phyloP scores from a whole-genome alignment of 2,113 vertebrate species.

The Probosciger aterrimus region DNA sequence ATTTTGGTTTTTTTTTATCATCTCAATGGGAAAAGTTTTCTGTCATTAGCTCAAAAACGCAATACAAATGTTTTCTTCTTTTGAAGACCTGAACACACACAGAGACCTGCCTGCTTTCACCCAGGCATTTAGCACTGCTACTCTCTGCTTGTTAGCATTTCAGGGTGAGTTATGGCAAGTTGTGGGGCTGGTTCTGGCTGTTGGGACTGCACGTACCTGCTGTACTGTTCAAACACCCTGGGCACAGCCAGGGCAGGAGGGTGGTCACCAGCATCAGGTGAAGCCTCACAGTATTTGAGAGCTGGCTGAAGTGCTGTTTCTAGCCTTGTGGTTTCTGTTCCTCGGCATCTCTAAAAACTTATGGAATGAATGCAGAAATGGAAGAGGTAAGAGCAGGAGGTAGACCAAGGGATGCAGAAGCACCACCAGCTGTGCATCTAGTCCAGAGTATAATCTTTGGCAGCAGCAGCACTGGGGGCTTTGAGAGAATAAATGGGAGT shows the following conservation, averaged over 20 bases:
- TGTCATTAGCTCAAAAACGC: background rate
- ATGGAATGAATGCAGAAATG: background rate
- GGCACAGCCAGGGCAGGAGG: background rate
- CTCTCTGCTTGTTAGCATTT: background rate
- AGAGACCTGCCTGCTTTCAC: background rate
- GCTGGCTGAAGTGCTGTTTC: background rate
- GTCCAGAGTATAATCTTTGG: background rate
- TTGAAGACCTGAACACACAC: background rate
- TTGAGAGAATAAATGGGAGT: background rate
- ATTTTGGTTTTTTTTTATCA: background rate
- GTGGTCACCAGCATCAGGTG: background rate
- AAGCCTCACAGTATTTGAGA: background rate
- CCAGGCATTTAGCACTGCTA: background rate
- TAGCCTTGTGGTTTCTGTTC: background rate
- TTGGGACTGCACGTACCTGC: background rate
- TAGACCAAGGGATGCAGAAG: background rate
- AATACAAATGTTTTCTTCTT: background rate
- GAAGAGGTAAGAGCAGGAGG: background rate
- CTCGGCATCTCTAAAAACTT: background rate
- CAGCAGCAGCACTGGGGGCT: background rate
- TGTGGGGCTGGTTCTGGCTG: background rate
- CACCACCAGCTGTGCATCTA: background rate
- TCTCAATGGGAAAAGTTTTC: background rate
- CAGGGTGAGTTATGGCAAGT: background rate
- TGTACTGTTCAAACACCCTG: background rate